Conservation (phyloP, 2,113 vertebrate species). For the Clarias gariepinus region DNA sequence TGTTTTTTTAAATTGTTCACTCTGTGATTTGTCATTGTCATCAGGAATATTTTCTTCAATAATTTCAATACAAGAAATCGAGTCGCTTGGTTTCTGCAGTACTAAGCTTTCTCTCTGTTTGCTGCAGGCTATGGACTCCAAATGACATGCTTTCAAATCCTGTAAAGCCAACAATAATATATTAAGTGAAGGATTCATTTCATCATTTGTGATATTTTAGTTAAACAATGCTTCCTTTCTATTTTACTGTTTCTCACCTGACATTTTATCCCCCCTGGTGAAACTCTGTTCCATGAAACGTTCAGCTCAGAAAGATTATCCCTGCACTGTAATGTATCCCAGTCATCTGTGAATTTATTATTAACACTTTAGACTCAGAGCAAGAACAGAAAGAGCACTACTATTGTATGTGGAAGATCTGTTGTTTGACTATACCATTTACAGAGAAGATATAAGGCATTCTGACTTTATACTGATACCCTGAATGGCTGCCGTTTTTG, state of each 20-base stretch:
- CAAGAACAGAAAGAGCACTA: not conserved
- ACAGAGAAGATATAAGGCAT: slow-evolving; percentile 23
- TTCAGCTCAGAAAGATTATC: slow-evolving; percentile 37
- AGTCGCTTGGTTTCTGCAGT: slow-evolving; percentile 13
- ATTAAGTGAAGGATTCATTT: not conserved
- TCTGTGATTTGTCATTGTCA: slow-evolving; percentile 11
- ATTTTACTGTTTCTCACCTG: slow-evolving; percentile 61
- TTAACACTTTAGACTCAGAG: not conserved
- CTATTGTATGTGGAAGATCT: not conserved
- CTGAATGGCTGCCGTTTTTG: not conserved
- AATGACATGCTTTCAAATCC: not conserved
- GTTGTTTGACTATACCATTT: slow-evolving; percentile 59
- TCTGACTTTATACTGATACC: not conserved
- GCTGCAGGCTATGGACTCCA: not conserved
- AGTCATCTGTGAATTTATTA: slow-evolving; percentile 32
- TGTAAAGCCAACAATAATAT: not conserved
- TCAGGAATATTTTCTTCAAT: slow-evolving; percentile 19
- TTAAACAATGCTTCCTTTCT: not conserved
- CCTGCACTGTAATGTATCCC: slow-evolving; percentile 27
- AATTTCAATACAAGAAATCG: slow-evolving; percentile 46
- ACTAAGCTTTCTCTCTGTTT: slow-evolving; percentile 4
- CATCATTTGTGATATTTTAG: not conserved
- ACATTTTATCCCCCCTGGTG: slow-evolving; percentile 56
- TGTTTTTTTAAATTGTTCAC: slow-evolving; percentile 32
- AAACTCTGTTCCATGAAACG: slow-evolving; percentile 52